A percentile compares a stretch with the other conserved stretches of the same genome.
Evolutionary conservation across 2,888 invertebrate species (phyloP).

Genomic region (Ashinkailepas kermadecensis): DNA sequence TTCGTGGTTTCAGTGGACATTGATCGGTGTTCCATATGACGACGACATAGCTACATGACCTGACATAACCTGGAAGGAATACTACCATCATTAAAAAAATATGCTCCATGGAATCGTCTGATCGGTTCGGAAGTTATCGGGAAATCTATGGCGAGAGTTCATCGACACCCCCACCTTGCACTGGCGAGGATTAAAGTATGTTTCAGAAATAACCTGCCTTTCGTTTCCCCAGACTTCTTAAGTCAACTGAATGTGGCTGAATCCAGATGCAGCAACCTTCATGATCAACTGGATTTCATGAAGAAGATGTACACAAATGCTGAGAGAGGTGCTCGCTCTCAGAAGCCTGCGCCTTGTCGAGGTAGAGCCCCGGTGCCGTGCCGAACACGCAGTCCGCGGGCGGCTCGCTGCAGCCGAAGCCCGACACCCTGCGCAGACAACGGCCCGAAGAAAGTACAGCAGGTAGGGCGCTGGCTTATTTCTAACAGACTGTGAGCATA

Average conservation of each 20-base stretch:
- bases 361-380: background rate
- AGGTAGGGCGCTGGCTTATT: background rate
- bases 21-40: no score
- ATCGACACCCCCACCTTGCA: no score
- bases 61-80: no score
- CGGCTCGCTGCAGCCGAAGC: background rate
- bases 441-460: background rate
- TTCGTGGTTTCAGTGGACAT: no score
- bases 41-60: no score
- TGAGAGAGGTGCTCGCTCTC: background rate
- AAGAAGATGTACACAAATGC: constrained; percentile 17
- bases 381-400: background rate
- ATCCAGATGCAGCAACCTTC: background rate
- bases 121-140: no score
- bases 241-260: constrained; percentile 11
- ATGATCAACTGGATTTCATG: constrained; percentile 9
- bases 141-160: no score
- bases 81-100: no score
- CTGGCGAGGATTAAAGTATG: no score
- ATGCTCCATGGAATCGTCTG: no score
- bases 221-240: background rate
- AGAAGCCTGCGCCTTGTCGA: background rate
- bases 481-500: no score
- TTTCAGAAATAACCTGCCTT: no score
- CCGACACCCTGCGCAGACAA: background rate